Conservation (phyloP, 2,797 vertebrate genomes). For the Gallinago solitaria region DNA sequence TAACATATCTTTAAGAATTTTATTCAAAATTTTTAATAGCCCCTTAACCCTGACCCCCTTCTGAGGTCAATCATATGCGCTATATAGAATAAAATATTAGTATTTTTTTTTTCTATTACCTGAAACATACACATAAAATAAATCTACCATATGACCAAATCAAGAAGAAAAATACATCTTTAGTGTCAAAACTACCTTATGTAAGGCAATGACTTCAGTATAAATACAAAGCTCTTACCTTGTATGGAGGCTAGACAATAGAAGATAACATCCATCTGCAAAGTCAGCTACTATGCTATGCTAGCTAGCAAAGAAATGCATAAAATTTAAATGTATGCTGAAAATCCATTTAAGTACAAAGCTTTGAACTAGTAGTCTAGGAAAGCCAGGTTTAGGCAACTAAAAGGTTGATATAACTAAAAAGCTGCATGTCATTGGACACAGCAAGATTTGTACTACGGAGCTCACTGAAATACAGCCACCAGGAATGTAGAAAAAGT, state of each 20-base stretch:
- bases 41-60: not conserved
- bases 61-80: not conserved
- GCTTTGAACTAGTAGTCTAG: not conserved
- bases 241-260: not conserved
- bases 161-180: not conserved
- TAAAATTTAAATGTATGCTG: not conserved
- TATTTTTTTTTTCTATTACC: not conserved
- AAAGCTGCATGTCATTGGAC: accelerated
- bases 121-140: not conserved
- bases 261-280: not conserved
- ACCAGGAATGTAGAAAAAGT: not conserved
- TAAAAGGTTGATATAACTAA: not conserved
- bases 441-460: not conserved
- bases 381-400: not conserved
- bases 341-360: not conserved
- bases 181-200: not conserved
- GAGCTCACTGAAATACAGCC: not conserved
- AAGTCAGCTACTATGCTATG: not conserved
- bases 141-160: not conserved
- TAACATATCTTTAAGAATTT: not conserved
- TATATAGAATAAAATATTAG: not conserved
- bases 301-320: not conserved
- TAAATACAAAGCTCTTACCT: not conserved
- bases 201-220: not conserved
- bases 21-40: not conserved